These are phyloP conservation scores for Perca fluviatilis DNA, from an alignment of 2,113 vertebrate genomes.

Conservation along the genomic window DNA sequence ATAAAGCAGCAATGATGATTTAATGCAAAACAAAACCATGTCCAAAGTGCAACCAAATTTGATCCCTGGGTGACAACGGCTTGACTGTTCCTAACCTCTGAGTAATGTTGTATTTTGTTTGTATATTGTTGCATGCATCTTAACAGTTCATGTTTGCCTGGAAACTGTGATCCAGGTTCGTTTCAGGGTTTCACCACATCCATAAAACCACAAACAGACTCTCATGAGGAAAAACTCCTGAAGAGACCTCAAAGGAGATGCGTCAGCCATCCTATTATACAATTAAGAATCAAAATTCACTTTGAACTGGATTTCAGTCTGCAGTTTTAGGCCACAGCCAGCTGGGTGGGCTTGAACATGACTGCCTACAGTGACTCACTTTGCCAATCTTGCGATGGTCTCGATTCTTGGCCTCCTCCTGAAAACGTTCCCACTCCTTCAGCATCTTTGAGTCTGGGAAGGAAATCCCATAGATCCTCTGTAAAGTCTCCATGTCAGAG, in stretches of 20 bases:
- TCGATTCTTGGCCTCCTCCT: conserved; percentile 96
- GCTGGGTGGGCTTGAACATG: conserved; percentile 7
- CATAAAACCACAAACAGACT: conserved; percentile 24
- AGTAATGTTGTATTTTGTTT: not conserved
- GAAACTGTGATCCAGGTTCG: not conserved
- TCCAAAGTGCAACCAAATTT: not conserved
- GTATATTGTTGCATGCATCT: not conserved
- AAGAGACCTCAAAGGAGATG: conserved; percentile 4
- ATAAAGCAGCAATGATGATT: not conserved
- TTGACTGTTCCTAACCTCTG: not conserved
- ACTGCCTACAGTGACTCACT: conserved; percentile 77
- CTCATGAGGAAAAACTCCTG: not conserved
- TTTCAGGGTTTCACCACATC: conserved; percentile 28
- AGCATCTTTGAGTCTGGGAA: conserved; percentile 97
- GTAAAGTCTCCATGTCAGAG: conserved; percentile 96
- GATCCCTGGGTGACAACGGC: not conserved
- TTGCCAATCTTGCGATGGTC: conserved; percentile 98
- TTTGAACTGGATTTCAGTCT: conserved; percentile 19
- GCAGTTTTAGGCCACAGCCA: conserved; percentile 6
- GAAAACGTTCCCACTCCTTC: conserved; percentile 98
- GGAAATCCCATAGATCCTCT: conserved; percentile 97
- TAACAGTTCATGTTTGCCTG: not conserved
- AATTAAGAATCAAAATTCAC: conserved; percentile 14
- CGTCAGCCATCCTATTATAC: not conserved
- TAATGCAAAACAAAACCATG: not conserved